A percentile compares a stretch with the other conserved stretches of the same genome.
Evolutionary conservation across 2,888 invertebrate genomes (phyloP).

Genomic region (Eupeodes latifasciatus): DNA sequence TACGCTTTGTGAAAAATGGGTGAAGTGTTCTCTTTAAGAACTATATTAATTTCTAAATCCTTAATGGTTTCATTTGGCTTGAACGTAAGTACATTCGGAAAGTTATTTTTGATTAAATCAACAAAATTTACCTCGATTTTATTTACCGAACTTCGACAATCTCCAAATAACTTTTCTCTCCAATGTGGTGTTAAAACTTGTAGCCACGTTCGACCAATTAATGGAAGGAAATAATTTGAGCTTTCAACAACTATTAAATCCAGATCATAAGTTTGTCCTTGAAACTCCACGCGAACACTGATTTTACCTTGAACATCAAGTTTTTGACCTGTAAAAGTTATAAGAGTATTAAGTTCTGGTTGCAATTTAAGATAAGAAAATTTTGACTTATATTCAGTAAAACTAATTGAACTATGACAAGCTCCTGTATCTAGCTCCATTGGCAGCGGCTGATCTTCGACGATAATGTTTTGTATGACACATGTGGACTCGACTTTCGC

Average conservation of each 20-base stretch:
- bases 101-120: not conserved
- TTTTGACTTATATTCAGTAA: constrained; percentile 31
- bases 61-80: constrained; percentile 15
- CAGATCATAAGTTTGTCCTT: no score
- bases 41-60: constrained; percentile 8
- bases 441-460: not conserved
- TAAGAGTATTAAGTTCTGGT: constrained; percentile 14
- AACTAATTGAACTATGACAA: constrained; percentile 19
- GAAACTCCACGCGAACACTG: no score
- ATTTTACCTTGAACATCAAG: no score
- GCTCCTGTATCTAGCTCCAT: constrained; percentile 30
- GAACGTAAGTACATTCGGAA: not conserved
- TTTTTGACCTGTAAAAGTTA: constrained; percentile 32
- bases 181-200: no score
- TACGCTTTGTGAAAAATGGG: constrained; percentile 31
- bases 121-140: constrained; percentile 17
- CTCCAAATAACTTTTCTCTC: no score
- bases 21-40: constrained; percentile 7
- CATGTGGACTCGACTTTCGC: constrained; percentile 31
- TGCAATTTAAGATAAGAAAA: constrained; percentile 26
- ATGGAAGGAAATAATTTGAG: no score
- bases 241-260: no score
- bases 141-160: not conserved
- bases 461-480: constrained; percentile 11
- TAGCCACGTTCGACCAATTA: no score